These are phyloP conservation scores for Cricetomys ansorgei DNA, from an alignment of 2,113 vertebrate species.

Conservation along the genomic window DNA sequence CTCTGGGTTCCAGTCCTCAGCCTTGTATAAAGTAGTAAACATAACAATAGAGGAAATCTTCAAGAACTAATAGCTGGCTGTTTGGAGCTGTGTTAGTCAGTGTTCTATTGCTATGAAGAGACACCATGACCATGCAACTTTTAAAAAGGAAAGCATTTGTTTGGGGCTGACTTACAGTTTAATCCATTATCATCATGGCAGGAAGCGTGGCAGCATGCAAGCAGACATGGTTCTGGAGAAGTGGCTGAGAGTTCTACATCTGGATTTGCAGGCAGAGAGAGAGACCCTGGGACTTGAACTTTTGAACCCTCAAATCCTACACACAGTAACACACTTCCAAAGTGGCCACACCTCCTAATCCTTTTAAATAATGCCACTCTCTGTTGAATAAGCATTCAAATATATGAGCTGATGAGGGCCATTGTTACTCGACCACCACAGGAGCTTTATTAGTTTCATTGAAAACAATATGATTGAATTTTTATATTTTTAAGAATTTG, in stretches of 20 bases:
- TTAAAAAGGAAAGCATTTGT: not conserved
- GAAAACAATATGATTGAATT: not conserved
- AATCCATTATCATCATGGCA: not conserved
- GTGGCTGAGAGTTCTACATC: not conserved
- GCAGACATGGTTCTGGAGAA: not conserved
- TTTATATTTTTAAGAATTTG: conserved; percentile 25
- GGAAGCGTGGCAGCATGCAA: not conserved
- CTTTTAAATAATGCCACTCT: not conserved
- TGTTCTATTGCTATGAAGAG: not conserved
- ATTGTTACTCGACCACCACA: not conserved
- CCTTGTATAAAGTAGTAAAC: not conserved
- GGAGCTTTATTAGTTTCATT: conserved; percentile 42
- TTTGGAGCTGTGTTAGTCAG: not conserved
- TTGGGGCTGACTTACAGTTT: not conserved
- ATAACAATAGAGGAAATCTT: not conserved
- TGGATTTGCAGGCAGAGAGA: not conserved
- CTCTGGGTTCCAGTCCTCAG: not conserved
- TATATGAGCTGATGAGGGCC: not conserved
- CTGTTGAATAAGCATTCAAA: not conserved
- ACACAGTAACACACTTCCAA: not conserved
- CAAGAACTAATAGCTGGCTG: not conserved
- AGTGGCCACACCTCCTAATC: not conserved
- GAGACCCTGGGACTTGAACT: not conserved
- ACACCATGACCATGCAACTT: not conserved
- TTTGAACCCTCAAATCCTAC: not conserved